These are phyloP conservation scores for Lithosia quadra DNA, from an alignment of 2,888 invertebrate genomes.

Conservation along the genomic window DNA sequence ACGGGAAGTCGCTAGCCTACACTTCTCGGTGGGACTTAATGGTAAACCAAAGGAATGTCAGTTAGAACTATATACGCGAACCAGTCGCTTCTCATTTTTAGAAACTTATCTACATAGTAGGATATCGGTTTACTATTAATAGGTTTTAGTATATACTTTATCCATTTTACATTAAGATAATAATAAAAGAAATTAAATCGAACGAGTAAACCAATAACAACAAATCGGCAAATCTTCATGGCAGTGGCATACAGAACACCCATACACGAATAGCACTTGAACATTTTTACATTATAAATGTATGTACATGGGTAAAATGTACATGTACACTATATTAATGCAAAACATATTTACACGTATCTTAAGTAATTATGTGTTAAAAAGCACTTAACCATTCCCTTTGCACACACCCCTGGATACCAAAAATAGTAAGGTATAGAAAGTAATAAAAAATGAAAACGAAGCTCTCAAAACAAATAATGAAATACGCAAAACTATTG, in stretches of 20 bases:
- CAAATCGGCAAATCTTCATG: conserved; percentile 56
- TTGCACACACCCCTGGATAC: conserved; percentile 59
- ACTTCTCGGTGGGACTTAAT: conserved; percentile 26
- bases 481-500: conserved; percentile 48
- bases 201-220: conserved; percentile 40
- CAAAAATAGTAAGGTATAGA: conserved; percentile 48
- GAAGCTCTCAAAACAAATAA: conserved; percentile 45
- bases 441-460: conserved; percentile 53
- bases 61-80: conserved; percentile 57
- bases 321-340: conserved; percentile 76
- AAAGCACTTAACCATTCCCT: conserved; percentile 80
- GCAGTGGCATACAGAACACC: conserved; percentile 82
- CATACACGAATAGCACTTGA: conserved; percentile 80
- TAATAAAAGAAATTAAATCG: conserved; percentile 42
- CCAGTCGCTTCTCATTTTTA: conserved; percentile 68
- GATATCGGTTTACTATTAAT: conserved; percentile 59
- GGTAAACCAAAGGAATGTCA: conserved; percentile 46
- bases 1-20: conserved; percentile 67
- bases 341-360: conserved; percentile 83
- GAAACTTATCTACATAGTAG: conserved; percentile 67
- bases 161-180: conserved; percentile 42
- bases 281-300: conserved; percentile 75
- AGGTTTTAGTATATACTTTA: conserved; percentile 48
- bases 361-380: conserved; percentile 75
- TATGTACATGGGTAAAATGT: conserved; percentile 75